A percentile compares a stretch with the other conserved stretches of the same genome.
These are phyloP conservation scores for Pseudotriccus pelzelni DNA, from an alignment of 2,797 vertebrate genomes.

Conservation along the genomic window DNA sequence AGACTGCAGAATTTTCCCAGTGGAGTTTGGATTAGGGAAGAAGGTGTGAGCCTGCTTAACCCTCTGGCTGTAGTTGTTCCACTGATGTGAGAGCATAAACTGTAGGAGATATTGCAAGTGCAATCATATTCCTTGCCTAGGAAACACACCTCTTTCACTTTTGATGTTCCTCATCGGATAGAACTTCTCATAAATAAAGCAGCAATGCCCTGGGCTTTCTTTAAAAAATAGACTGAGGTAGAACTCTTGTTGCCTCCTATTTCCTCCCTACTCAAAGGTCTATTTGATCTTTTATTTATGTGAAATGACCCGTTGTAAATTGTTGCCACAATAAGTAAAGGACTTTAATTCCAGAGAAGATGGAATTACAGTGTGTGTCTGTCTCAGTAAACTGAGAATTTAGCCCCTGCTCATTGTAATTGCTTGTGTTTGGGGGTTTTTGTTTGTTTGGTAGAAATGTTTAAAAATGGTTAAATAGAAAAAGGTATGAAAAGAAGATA, in stretches of 20 bases:
- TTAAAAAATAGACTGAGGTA: neutral
- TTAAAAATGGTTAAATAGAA: neutral
- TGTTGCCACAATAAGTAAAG: neutral
- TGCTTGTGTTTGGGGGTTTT: neutral
- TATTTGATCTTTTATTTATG: neutral
- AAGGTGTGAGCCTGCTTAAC: neutral
- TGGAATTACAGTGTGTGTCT: neutral
- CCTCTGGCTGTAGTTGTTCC: neutral
- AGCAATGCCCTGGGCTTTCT: neutral
- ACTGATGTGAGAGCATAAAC: neutral
- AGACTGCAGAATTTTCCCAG: neutral
- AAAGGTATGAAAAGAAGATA: neutral
- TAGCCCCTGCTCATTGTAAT: neutral
- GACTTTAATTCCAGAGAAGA: neutral
- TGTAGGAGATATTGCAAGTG: neutral
- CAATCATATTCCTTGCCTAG: neutral
- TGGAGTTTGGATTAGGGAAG: neutral
- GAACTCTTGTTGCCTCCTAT: neutral
- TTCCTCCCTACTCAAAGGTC: neutral
- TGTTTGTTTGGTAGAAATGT: neutral
- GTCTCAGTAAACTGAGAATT: neutral
- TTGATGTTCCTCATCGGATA: neutral
- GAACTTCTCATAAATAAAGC: constrained; percentile 1
- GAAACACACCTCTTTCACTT: neutral
- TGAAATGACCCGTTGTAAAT: neutral